phyloP scores from a whole-genome alignment of 2,113 vertebrate species.

The Ginglymostoma cirratum region DNA sequence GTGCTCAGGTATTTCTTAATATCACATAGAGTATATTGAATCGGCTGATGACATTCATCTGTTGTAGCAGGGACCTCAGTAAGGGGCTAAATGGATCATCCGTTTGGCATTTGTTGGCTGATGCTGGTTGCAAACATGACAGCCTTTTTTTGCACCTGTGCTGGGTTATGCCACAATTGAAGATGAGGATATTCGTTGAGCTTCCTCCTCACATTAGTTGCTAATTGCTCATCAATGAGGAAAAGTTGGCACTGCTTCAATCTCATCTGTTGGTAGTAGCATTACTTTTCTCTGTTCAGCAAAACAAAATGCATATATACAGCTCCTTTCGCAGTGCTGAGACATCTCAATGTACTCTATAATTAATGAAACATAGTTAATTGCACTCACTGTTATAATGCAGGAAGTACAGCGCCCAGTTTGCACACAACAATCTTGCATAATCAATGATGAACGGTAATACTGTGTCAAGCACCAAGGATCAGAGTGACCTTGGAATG shows the following conservation, averaged over 20 bases:
- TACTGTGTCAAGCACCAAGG: no score
- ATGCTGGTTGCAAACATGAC: neutral
- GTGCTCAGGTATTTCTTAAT: neutral
- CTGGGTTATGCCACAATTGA: neutral
- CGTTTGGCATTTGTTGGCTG: neutral
- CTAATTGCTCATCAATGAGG: neutral
- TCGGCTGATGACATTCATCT: neutral
- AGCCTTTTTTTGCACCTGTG: neutral
- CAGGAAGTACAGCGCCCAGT: no score
- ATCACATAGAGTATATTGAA: neutral
- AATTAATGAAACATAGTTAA: no score
- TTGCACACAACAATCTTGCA: no score
- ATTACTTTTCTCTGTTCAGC: neutral
- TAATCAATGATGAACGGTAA: no score
- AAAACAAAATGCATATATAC: neutral
- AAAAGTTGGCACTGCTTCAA: neutral
- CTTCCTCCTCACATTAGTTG: neutral
- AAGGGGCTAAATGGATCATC: neutral
- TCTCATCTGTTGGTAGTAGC: neutral
- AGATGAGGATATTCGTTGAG: neutral
- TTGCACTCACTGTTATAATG: no score
- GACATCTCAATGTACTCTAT: no score
- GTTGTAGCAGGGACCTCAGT: neutral
- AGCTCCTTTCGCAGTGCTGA: no score
- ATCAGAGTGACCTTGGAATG: no score